These are phyloP conservation scores for Cassiopea xamachana DNA, from an alignment of 30 jellyfish, hydroid and myxozoan species.

Conservation along the genomic window DNA sequence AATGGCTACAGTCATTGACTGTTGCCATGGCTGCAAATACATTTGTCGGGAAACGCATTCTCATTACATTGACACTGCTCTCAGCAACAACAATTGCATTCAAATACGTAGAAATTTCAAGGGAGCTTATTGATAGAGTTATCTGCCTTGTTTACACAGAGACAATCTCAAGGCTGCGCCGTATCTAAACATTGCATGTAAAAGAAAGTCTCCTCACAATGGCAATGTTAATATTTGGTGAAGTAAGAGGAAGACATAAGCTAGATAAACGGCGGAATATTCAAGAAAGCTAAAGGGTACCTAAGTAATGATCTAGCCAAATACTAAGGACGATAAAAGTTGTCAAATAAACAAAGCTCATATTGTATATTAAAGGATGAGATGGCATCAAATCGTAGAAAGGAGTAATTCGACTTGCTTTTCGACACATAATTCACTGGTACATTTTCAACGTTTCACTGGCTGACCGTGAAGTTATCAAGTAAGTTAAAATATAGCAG, in stretches of 20 bases:
- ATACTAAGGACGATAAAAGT: neutral
- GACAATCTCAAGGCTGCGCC: neutral
- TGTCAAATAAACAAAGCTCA: neutral
- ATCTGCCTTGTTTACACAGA: neutral
- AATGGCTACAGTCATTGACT: neutral
- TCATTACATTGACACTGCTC: neutral
- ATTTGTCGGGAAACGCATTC: neutral
- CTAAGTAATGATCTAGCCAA: neutral
- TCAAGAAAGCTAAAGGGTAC: neutral
- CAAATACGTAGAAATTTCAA: neutral
- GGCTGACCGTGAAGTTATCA: no score
- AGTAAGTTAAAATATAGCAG: no score
- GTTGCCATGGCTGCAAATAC: slow-evolving; percentile 1
- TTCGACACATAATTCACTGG: no score
- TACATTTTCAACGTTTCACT: no score
- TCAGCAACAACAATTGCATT: neutral
- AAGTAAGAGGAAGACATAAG: slow-evolving; percentile 2
- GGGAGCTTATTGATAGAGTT: slow-evolving; percentile 1
- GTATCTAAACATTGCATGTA: neutral
- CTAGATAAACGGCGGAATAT: neutral
- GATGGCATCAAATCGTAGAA: neutral
- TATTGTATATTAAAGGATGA: neutral
- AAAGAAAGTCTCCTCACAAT: neutral
- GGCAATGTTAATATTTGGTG: neutral
- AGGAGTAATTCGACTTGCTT: neutral